phyloP scores from a whole-genome alignment of 2,113 vertebrate genomes.

The Philantomba maxwellii region DNA sequence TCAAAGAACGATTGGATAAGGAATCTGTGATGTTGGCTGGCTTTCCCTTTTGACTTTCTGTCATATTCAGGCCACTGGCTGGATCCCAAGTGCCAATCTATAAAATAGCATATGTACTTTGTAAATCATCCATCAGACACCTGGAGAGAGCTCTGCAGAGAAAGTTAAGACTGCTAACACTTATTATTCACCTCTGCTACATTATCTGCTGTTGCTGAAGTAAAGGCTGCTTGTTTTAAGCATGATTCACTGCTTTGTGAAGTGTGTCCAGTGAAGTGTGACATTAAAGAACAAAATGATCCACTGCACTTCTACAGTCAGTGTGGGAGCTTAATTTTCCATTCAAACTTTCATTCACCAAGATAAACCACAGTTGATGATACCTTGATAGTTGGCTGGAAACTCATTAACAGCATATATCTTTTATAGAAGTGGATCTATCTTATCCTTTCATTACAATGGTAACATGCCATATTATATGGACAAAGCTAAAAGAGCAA shows the following conservation, averaged over 20 bases:
- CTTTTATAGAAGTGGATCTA: slow-evolving; percentile 37
- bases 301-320: slow-evolving; percentile 15
- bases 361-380: slow-evolving; percentile 56
- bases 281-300: slow-evolving; percentile 64
- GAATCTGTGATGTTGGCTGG: slow-evolving; percentile 94
- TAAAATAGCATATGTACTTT: slow-evolving; percentile 69
- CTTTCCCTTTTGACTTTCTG: slow-evolving; percentile 95
- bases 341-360: slow-evolving; percentile 65
- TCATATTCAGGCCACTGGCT: slow-evolving; percentile 95
- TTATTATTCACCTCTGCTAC: slow-evolving; percentile 44
- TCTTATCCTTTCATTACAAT: slow-evolving; percentile 23
- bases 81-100: slow-evolving; percentile 99
- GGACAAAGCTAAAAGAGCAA: slow-evolving; percentile 53
- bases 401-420: slow-evolving; percentile 53
- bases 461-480: background rate
- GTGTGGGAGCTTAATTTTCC: slow-evolving; percentile 61
- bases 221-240: slow-evolving; percentile 62
- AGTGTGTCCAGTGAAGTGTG: slow-evolving; percentile 48
- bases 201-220: slow-evolving; percentile 40
- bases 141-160: background rate
- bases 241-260: slow-evolving; percentile 53
- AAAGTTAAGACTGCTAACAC: slow-evolving; percentile 36
- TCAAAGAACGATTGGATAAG: slow-evolving; percentile 92
- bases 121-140: slow-evolving; percentile 48
- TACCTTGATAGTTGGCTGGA: slow-evolving; percentile 28